Base-by-base conservation (phyloP, 2,113 vertebrate species). In the Athene noctua region DNA sequence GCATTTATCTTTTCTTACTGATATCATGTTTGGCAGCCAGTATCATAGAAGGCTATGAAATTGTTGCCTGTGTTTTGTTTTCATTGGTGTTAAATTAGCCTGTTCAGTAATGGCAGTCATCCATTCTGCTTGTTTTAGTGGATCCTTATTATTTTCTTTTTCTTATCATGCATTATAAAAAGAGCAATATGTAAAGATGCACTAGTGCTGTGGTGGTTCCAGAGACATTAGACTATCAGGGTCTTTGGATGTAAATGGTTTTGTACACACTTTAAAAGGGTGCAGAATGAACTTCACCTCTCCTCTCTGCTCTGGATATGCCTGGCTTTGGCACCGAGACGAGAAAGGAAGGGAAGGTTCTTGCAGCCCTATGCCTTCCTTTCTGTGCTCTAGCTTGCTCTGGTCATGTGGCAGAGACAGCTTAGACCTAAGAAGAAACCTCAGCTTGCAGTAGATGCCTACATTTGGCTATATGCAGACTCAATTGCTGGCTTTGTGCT, bases 1-100 rank as follows among this genome's bases (percentile, higher is more conserved):
- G 36, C 82, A 83, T 94, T 93, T 95, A 86, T 96, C 96, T 93
- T 95, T 96, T 84, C 73, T 84, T 67, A 59, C 91, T 84, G 93
- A 86, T 94, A 91, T 3, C 68, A 66, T 42, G 47, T 93, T 93
- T 96, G 95, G 87, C 94, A 94, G 73, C 15, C 62, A 58, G 57
- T 90, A 67, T 85, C 74, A 59, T 30, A 80, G 85, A 93, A 59
- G 51, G 30, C 73, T 74, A 47, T 65, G 85, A 91, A 94, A 97
- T 93, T 55, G 67, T 94, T 96, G 46, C 80, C 55, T 80, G 9
- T 84, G 47, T 92, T 97, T 97, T 92, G 55, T 92, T 96, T 94
- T 87, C 44, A 20, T 42, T 85, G 52, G 5, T 93, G 81, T 81
- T 95, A 95, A 92, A 91, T 96, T 97, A 78, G 58, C 49, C 63